phyloP scores from a whole-genome alignment of 2,113 vertebrate species.

The Amphilophus citrinellus region DNA sequence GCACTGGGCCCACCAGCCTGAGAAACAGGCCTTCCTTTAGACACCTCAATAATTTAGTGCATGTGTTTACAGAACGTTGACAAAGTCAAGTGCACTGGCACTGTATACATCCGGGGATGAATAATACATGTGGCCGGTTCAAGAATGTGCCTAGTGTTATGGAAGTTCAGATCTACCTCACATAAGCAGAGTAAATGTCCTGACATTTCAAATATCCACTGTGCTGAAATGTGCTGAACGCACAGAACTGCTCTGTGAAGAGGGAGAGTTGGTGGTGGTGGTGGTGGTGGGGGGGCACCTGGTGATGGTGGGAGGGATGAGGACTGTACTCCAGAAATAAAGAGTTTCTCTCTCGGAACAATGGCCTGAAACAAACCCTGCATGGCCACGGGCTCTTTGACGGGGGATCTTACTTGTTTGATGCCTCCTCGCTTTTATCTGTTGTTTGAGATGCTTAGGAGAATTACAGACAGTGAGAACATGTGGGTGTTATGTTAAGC shows the following conservation, averaged over 20 bases:
- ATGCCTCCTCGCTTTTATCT: constrained; percentile 47
- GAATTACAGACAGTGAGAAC: constrained; percentile 36
- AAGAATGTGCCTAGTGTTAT: constrained; percentile 67
- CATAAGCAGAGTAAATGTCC: constrained; percentile 80
- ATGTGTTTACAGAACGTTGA: constrained; percentile 79
- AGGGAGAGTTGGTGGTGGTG: constrained; percentile 43
- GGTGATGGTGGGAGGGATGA: constrained; percentile 22
- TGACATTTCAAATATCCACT: constrained; percentile 81
- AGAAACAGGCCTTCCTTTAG: constrained; percentile 64
- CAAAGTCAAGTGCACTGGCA: constrained; percentile 74
- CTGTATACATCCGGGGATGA: constrained; percentile 69
- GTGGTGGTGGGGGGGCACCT: neutral
- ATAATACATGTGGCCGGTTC: constrained; percentile 75
- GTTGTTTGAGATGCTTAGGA: constrained; percentile 50
- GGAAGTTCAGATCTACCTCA: constrained; percentile 72
- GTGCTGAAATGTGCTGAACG: constrained; percentile 74
- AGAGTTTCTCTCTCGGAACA: constrained; percentile 45
- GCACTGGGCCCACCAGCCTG: constrained; percentile 38
- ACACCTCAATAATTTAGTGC: constrained; percentile 80
- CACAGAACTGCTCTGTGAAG: constrained; percentile 66
- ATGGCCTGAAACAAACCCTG: constrained; percentile 56
- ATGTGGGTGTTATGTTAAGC: constrained; percentile 46
- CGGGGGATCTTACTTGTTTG: constrained; percentile 16
- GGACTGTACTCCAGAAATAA: constrained; percentile 41
- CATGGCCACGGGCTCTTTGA: constrained; percentile 44